Evolutionary conservation across 1,140 invertebrate genomes (phyloP).

Genomic region (Rhizoglyphus robini): DNA sequence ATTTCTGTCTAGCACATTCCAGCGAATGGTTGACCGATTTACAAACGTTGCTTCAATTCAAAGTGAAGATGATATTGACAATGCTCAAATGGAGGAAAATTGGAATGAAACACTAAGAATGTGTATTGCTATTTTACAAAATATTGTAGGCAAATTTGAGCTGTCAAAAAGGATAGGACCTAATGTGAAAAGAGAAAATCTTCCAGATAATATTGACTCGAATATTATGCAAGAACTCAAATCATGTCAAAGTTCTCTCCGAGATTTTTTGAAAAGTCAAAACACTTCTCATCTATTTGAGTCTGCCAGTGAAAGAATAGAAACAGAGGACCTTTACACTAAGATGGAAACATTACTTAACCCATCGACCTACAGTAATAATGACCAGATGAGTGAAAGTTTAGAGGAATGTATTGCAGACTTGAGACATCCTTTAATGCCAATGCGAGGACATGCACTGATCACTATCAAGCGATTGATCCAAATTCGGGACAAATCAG

Average conservation of each 20-base stretch:
- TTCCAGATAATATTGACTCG: background rate
- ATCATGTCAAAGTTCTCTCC: background rate
- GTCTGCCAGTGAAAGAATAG: background rate
- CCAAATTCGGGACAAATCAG: slow-evolving; percentile 45
- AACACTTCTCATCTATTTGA: background rate
- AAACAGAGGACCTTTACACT: background rate
- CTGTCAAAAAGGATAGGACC: too few species aligned
- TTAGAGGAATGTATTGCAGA: slow-evolving; percentile 32
- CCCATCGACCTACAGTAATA: too few species aligned
- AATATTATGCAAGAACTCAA: background rate
- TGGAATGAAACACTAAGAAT: background rate
- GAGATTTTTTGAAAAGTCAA: too few species aligned
- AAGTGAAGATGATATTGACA: background rate
- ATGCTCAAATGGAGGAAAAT: background rate
- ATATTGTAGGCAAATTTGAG: background rate
- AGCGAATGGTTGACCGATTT: background rate
- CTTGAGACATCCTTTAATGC: slow-evolving; percentile 55
- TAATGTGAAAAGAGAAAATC: background rate
- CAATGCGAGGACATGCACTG: slow-evolving; percentile 61
- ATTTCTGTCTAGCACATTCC: background rate
- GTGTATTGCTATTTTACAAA: background rate
- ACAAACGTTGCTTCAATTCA: background rate
- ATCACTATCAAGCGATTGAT: slow-evolving; percentile 56
- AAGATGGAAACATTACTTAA: background rate
- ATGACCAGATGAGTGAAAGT: background rate